Conservation (phyloP, 2,113 vertebrate genomes). For the Dasyornis broadbenti region DNA sequence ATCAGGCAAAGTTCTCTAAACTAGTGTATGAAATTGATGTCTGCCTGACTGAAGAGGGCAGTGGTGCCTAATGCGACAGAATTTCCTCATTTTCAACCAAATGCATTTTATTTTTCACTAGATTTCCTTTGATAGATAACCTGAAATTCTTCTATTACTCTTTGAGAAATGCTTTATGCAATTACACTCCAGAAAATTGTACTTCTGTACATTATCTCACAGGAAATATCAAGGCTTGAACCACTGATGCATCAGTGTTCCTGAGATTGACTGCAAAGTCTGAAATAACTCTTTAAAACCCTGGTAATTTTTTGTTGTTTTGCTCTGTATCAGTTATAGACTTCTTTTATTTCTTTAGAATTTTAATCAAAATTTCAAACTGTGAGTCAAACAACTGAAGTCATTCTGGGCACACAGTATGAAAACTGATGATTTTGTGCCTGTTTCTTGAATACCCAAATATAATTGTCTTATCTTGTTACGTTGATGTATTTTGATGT, state of each 20-base stretch:
- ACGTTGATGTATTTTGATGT: neutral
- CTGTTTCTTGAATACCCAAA: neutral
- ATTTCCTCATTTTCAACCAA: neutral
- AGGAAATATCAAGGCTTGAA: slow-evolving; percentile 49
- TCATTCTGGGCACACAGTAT: neutral
- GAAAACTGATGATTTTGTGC: neutral
- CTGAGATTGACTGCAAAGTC: slow-evolving; percentile 45
- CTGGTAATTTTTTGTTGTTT: neutral
- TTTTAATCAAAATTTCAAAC: neutral
- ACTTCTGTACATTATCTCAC: slow-evolving; percentile 47
- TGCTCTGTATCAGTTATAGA: neutral
- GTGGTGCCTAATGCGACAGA: slow-evolving; percentile 39
- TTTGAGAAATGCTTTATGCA: slow-evolving; percentile 62
- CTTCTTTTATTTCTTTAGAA: slow-evolving; percentile 8
- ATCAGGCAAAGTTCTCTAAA: neutral
- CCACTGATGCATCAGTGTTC: slow-evolving; percentile 31
- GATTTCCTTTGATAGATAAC: slow-evolving; percentile 58
- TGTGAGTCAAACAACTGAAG: neutral
- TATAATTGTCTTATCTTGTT: neutral
- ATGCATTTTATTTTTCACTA: slow-evolving; percentile 43
- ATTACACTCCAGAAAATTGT: slow-evolving; percentile 66
- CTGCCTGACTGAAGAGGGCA: slow-evolving; percentile 65
- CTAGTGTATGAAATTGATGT: neutral
- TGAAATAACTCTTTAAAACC: slow-evolving; percentile 55
- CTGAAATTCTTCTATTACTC: slow-evolving; percentile 57